Percentiles rank a stretch among this genome's conserved stretches.
phyloP scores from a whole-genome alignment of 2,113 vertebrate genomes.

The Chaenocephalus aceratus region DNA sequence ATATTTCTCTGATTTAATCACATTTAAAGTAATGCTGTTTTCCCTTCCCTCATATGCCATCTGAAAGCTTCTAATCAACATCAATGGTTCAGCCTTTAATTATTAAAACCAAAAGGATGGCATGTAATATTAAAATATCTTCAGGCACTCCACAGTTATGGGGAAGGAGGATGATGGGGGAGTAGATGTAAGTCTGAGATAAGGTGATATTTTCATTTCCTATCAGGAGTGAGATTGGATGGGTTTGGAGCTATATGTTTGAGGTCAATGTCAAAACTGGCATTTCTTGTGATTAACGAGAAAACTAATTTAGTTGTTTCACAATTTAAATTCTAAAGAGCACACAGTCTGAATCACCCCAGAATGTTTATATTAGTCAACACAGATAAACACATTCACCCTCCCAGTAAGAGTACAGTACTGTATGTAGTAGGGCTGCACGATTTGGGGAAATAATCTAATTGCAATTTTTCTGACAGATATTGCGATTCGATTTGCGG shows the following conservation, averaged over 20 bases:
- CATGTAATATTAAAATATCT: conserved; percentile 84
- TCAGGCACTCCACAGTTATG: conserved; percentile 69
- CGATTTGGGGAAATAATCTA: no score
- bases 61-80: conserved; percentile 80
- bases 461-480: no score
- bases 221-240: conserved; percentile 43
- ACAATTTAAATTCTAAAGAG: conserved; percentile 9
- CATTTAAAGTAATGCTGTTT: conserved; percentile 60
- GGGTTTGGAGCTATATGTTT: conserved; percentile 27
- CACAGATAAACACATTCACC: conserved; percentile 18
- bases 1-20: conserved; percentile 28
- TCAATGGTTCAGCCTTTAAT: conserved; percentile 76
- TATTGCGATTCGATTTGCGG: no score
- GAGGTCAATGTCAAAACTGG: conserved; percentile 41
- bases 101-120: conserved; percentile 82
- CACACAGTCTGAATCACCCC: neutral
- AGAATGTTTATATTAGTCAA: conserved; percentile 16
- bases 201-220: conserved; percentile 73
- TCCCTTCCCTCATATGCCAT: conserved; percentile 48
- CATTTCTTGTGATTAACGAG: conserved; percentile 45
- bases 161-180: conserved; percentile 51
- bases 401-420: neutral
- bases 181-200: conserved; percentile 57
- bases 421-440: no score
- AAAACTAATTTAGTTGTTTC: conserved; percentile 15